A percentile compares a stretch with the other conserved stretches of the same genome.
phyloP scores from a whole-genome alignment of 2,113 vertebrate species.

The Nasalis larvatus region DNA sequence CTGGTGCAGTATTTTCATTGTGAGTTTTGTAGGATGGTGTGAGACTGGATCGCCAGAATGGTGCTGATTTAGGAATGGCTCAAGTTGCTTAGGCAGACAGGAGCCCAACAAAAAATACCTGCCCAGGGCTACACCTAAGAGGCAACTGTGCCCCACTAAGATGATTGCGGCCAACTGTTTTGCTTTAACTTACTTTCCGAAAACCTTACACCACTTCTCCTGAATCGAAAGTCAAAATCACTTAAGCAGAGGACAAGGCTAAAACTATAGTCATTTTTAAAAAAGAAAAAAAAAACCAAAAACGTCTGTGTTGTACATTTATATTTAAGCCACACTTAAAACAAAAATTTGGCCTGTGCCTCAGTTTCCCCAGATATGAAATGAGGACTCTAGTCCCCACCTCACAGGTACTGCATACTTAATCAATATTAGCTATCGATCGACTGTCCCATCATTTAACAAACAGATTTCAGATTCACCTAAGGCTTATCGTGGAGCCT shows the following conservation, averaged over 20 bases:
- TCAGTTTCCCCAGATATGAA: background rate
- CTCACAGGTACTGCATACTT: background rate
- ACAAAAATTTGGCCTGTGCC: background rate
- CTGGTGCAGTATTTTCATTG: background rate
- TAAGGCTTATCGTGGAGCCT: too few relatives aligned
- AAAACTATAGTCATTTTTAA: background rate
- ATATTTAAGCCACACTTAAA: too few relatives aligned
- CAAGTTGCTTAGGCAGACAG: background rate
- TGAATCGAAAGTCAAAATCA: background rate
- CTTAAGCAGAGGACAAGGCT: background rate
- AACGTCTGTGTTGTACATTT: background rate
- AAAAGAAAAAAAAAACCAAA: background rate
- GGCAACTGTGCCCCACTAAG: too few relatives aligned
- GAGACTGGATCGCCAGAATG: background rate
- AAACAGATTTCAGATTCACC: background rate
- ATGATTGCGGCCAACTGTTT: rapidly evolving
- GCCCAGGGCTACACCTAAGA: background rate
- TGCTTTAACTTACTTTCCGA: background rate
- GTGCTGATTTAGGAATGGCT: background rate
- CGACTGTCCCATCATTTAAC: background rate
- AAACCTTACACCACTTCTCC: background rate
- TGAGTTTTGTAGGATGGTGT: rapidly evolving
- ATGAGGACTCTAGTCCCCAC: background rate
- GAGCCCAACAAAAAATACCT: background rate
- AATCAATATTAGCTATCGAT: background rate